phyloP scores from a whole-genome alignment of 2,113 vertebrate species.

The Bos indicus region DNA sequence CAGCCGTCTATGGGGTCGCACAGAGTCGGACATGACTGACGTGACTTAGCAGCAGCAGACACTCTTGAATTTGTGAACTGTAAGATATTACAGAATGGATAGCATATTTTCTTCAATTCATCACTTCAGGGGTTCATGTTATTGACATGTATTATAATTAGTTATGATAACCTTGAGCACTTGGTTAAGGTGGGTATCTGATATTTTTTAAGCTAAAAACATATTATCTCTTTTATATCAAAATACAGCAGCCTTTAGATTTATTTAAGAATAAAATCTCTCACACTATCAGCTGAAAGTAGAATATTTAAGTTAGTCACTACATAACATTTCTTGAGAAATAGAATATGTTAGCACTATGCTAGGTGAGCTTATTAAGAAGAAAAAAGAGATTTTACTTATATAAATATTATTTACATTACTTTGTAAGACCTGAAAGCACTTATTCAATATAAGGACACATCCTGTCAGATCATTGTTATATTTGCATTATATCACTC shows the following conservation, averaged over 20 bases:
- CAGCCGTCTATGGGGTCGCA: no score
- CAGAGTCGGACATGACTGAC: no score
- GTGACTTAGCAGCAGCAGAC: no score
- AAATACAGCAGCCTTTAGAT: neutral
- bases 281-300: neutral
- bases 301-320: neutral
- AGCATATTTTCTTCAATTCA: neutral
- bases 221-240: neutral
- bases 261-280: slow-evolving; percentile 3
- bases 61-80: neutral
- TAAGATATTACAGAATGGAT: neutral
- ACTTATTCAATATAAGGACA: neutral
- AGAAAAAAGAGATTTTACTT: neutral
- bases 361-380: neutral
- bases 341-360: neutral
- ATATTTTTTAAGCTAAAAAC: neutral
- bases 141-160: neutral
- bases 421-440: neutral
- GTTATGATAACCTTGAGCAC: neutral
- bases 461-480: neutral
- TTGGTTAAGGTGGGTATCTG: neutral
- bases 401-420: neutral
- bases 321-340: neutral
- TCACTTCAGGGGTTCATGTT: neutral
- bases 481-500: neutral